A percentile compares a stretch with the other conserved stretches of the same genome.
Conservation (phyloP, 1,140 invertebrate genomes). For the Eueides isabella region DNA sequence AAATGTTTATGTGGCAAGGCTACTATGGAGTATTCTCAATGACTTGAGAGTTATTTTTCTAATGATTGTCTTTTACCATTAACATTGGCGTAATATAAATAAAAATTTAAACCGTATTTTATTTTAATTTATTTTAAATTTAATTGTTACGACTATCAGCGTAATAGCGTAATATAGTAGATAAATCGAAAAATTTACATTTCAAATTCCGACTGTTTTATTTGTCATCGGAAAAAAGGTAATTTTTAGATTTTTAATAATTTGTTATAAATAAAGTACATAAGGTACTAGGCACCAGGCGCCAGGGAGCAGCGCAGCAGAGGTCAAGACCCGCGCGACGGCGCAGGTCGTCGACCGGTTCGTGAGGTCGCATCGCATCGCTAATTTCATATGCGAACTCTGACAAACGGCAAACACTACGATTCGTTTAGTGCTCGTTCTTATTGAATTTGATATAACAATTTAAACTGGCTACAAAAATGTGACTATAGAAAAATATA, state of each 20-base stretch:
- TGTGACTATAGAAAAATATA: not conserved
- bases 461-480: not conserved
- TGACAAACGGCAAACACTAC: constrained; percentile 51
- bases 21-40: constrained; percentile 24
- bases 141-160: not conserved
- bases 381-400: constrained; percentile 64
- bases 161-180: not conserved
- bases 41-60: constrained; percentile 19
- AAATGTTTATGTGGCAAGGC: not conserved
- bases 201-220: not conserved
- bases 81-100: too few species aligned
- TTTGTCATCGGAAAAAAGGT: too few species aligned
- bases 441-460: not conserved
- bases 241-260: not conserved
- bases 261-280: not conserved
- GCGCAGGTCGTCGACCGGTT: constrained; percentile 66
- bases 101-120: too few species aligned
- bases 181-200: not conserved
- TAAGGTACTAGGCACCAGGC: constrained; percentile 13
- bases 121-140: not conserved
- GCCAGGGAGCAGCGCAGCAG: constrained; percentile 26
- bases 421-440: not conserved
- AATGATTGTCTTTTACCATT: not conserved
- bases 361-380: constrained; percentile 50
- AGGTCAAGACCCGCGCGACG: constrained; percentile 62